phyloP scores from a whole-genome alignment of 2,113 vertebrate genomes.

The Chloropsis hardwickii region DNA sequence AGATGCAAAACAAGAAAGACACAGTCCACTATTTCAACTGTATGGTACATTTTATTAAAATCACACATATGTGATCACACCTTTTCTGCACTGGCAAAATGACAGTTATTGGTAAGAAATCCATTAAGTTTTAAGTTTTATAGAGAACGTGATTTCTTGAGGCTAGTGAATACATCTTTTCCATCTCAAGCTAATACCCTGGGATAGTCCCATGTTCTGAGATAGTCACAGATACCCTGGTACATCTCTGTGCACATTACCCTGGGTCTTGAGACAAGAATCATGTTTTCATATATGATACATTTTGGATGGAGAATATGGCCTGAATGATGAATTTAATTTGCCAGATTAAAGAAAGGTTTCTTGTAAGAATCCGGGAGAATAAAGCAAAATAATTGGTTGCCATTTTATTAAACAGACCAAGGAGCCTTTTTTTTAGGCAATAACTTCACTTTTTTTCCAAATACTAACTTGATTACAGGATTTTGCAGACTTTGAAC shows the following conservation, averaged over 20 bases:
- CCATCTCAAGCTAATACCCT: neutral
- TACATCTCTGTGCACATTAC: neutral
- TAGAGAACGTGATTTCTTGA: conserved; percentile 13
- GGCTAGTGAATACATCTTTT: neutral
- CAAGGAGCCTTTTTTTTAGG: neutral
- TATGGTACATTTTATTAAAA: neutral
- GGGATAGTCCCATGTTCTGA: too few species aligned
- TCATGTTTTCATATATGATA: neutral
- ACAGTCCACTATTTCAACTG: neutral
- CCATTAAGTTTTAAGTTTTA: conserved; percentile 13
- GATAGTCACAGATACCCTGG: too few species aligned
- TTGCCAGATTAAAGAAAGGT: neutral
- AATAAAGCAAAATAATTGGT: neutral
- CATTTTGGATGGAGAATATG: neutral
- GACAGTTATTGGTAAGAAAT: neutral
- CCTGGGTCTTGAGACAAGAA: neutral
- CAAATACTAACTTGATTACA: neutral
- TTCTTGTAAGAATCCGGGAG: neutral
- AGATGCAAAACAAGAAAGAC: neutral
- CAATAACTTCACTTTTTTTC: neutral
- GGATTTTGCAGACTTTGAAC: neutral
- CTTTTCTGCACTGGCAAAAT: neutral
- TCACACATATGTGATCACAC: neutral
- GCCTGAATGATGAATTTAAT: neutral
- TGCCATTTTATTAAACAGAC: neutral